Percentiles rank a stretch among this genome's conserved stretches.
Conservation (phyloP, 2,113 vertebrate species). For the Andinoacara biseriatus region DNA sequence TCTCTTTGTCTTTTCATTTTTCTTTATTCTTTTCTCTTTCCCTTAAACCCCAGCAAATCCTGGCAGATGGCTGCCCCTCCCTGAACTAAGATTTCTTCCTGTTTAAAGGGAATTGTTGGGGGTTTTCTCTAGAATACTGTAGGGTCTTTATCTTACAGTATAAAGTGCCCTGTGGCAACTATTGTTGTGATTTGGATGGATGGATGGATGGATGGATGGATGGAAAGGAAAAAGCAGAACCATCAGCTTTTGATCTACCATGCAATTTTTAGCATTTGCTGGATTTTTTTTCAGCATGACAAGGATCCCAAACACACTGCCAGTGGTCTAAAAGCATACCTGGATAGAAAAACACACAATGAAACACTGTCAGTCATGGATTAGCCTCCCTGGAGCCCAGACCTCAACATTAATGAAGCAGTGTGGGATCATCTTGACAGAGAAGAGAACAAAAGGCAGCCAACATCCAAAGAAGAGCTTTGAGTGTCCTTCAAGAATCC, state of each 20-base stretch:
- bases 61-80: background rate
- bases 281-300: too few relatives aligned
- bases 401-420: background rate
- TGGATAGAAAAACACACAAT: background rate
- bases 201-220: too few relatives aligned
- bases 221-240: too few relatives aligned
- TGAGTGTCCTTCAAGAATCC: background rate
- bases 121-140: background rate
- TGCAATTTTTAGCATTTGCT: too few relatives aligned
- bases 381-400: background rate
- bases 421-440: background rate
- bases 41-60: background rate
- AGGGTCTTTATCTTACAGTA: background rate
- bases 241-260: too few relatives aligned
- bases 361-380: background rate
- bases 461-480: background rate
- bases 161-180: too few relatives aligned
- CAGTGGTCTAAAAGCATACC: background rate
- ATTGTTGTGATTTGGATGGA: too few relatives aligned
- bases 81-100: background rate
- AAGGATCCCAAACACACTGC: too few relatives aligned
- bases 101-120: background rate
- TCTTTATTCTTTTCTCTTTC: background rate
- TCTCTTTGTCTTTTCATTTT: background rate
- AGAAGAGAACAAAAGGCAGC: background rate